A percentile compares a stretch with the other conserved stretches of the same genome.
These are phyloP conservation scores for Athene cunicularia DNA, from an alignment of 2,113 vertebrate species.

Conservation along the genomic window DNA sequence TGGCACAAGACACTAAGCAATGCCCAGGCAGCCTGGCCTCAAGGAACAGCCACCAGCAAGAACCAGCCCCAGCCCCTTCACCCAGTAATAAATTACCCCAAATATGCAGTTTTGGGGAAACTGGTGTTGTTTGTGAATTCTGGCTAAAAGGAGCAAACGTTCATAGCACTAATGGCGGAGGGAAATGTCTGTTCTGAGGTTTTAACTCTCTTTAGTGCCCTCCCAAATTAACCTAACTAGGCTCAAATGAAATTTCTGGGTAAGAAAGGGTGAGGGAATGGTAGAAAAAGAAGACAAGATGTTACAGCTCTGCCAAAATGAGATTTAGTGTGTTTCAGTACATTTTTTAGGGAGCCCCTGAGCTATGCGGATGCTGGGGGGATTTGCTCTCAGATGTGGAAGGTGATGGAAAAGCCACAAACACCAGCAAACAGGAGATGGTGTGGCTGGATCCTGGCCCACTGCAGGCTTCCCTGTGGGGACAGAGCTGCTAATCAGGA, in stretches of 20 bases:
- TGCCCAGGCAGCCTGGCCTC: not conserved
- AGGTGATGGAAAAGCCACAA: not conserved
- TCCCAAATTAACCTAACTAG: not conserved
- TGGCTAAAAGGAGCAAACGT: not conserved
- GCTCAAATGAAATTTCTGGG: not conserved
- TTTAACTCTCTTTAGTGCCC: not conserved
- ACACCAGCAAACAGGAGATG: not conserved
- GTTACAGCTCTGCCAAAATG: not conserved
- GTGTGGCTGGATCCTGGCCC: accelerated
- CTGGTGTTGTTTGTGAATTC: not conserved
- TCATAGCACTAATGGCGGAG: not conserved
- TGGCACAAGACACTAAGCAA: not conserved
- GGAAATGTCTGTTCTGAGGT: not conserved
- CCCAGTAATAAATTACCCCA: not conserved
- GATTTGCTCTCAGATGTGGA: not conserved
- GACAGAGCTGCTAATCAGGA: not conserved
- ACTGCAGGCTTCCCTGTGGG: not conserved
- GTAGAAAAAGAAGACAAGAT: not conserved
- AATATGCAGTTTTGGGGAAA: not conserved
- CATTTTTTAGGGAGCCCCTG: accelerated
- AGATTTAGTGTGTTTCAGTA: not conserved
- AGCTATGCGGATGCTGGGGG: not conserved
- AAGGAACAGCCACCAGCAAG: not conserved
- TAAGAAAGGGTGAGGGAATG: not conserved
- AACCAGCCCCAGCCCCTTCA: not conserved